phyloP scores from a whole-genome alignment of 1,140 invertebrate species.

The Musca domestica region DNA sequence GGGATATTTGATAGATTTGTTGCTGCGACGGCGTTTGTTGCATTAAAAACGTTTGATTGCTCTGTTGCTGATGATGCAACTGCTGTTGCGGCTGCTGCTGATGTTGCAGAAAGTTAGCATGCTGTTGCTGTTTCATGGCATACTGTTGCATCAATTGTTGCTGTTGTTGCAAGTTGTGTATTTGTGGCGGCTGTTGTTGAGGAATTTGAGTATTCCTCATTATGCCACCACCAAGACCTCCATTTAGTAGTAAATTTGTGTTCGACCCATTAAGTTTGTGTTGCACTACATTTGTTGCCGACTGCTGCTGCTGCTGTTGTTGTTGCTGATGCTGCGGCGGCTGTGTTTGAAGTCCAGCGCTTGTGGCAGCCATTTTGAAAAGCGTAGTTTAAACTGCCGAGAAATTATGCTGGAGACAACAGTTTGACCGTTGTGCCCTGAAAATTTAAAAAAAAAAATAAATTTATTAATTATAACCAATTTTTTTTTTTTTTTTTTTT shows the following conservation, averaged over 20 bases:
- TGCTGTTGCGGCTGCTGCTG: constrained; percentile 24
- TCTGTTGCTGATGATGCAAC: constrained; percentile 16
- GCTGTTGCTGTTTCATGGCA: constrained; percentile 21
- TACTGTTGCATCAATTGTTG: constrained; percentile 21
- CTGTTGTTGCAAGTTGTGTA: constrained; percentile 6
- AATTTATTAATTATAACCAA: neutral
- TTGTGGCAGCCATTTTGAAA: constrained; percentile 46
- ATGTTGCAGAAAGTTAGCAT: constrained; percentile 23
- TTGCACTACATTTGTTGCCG: constrained; percentile 24
- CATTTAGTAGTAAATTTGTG: constrained; percentile 22
- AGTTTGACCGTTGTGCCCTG: neutral
- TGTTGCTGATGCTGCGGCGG: too few species aligned
- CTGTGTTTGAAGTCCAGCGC: constrained; percentile 46
- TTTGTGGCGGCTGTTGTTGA: constrained; percentile 24
- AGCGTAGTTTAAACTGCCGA: neutral
- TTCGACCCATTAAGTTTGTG: constrained; percentile 37
- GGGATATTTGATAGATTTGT: neutral
- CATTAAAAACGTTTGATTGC: constrained; percentile 11
- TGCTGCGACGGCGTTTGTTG: constrained; percentile 32
- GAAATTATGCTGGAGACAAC: neutral
- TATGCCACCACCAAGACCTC: neutral
- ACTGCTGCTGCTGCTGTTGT: constrained; percentile 21
- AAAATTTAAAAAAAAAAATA: neutral
- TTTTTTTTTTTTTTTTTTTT: too few species aligned
- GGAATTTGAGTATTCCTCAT: constrained; percentile 30